Conservation (phyloP, 2,888 invertebrate species). For the Ophion slaviceki region DNA sequence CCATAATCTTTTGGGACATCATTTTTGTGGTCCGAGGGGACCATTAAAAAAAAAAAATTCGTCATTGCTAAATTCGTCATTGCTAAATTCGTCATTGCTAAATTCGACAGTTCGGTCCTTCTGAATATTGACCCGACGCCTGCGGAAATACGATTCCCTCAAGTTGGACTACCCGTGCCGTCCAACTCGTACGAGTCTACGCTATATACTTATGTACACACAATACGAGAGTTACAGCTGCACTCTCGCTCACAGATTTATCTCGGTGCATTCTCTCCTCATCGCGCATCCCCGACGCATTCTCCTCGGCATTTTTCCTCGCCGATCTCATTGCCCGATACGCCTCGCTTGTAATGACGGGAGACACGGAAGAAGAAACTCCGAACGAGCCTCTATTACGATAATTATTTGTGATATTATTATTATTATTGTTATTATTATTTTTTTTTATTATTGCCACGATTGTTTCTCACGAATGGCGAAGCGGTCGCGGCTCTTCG, state of each 20-base stretch:
- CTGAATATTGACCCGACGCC: slow-evolving; percentile 13
- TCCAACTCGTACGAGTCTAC: not conserved
- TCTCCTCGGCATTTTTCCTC: slow-evolving; percentile 16
- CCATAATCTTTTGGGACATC: too few species aligned
- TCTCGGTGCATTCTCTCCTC: not conserved
- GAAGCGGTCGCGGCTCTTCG: slow-evolving; percentile 19
- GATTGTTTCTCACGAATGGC: slow-evolving; percentile 36
- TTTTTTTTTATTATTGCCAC: not conserved
- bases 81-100: too few species aligned
- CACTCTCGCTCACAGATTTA: slow-evolving; percentile 18
- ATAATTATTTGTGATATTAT: slow-evolving; percentile 36
- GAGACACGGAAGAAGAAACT: slow-evolving; percentile 41
- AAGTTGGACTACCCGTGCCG: slow-evolving; percentile 29
- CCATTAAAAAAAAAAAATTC: too few species aligned
- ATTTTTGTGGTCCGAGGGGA: too few species aligned
- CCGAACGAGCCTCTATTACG: slow-evolving; percentile 19
- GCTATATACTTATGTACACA: not conserved
- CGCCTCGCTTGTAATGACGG: slow-evolving; percentile 14
- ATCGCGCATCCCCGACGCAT: slow-evolving; percentile 6
- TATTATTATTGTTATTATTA: slow-evolving; percentile 8
- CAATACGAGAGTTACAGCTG: not conserved
- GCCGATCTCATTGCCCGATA: slow-evolving; percentile 18
- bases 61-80: too few species aligned
- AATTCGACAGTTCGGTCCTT: too few species aligned
- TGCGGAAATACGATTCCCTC: slow-evolving; percentile 60